Evolutionary conservation across 2,113 vertebrate species (phyloP).

Genomic region (Scopus umbretta): DNA sequence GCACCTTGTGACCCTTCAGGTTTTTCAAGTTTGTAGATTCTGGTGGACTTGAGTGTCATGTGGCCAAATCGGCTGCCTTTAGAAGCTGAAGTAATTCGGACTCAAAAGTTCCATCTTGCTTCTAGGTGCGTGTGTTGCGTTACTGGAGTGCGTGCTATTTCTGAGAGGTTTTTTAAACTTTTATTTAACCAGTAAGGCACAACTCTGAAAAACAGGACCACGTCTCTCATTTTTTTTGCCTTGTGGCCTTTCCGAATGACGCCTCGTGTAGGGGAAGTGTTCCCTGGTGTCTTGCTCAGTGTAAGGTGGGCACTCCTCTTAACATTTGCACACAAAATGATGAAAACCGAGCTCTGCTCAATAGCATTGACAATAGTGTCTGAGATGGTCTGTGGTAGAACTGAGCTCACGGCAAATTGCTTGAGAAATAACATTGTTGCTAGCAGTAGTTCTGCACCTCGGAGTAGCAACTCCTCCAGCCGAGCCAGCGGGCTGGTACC

Average conservation of each 20-base stretch:
- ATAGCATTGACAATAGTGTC: fast-evolving
- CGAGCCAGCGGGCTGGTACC: background rate
- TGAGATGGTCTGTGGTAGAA: fast-evolving
- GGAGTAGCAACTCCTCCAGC: no score
- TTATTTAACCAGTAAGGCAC: background rate
- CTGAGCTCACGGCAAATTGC: fast-evolving
- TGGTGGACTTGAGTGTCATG: background rate
- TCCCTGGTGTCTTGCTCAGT: background rate
- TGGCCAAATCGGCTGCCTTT: background rate
- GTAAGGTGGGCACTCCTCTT: fast-evolving
- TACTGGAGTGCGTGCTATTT: no score
- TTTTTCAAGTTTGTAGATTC: background rate
- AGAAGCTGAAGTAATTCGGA: background rate
- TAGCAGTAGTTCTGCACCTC: fast-evolving
- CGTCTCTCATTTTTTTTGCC: no score
- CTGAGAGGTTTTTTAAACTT: no score
- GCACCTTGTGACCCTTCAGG: fast-evolving
- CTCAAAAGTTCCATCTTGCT: no score
- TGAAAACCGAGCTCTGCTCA: fast-evolving
- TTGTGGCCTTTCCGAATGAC: fast-evolving
- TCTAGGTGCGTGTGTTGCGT: background rate
- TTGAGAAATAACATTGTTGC: fast-evolving
- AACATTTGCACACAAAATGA: background rate
- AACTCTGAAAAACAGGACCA: fast-evolving
- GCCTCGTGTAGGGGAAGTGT: fast-evolving